Evolutionary conservation across 2,113 vertebrate species (phyloP).

Genomic region (Prolemur simus): DNA sequence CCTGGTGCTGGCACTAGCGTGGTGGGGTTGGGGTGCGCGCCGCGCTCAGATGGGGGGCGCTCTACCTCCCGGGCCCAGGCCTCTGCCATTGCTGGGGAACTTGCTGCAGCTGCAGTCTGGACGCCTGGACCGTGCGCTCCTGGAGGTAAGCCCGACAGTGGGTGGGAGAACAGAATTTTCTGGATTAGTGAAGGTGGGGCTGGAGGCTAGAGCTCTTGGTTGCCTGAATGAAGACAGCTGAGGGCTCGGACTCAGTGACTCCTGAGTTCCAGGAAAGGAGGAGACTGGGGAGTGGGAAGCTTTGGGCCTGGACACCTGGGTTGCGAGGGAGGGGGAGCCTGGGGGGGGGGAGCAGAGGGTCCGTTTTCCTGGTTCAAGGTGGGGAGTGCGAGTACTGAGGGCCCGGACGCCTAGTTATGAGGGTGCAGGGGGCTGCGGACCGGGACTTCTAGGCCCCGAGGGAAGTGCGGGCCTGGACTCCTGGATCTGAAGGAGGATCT

Average conservation of each 20-base stretch:
- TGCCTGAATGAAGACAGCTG: not conserved
- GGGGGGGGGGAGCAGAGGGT: no score
- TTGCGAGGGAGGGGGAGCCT: not conserved
- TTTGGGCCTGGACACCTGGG: not conserved
- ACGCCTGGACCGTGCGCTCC: not conserved
- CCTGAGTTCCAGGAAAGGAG: not conserved
- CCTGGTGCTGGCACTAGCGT: not conserved
- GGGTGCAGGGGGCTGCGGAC: not conserved
- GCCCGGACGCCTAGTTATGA: not conserved
- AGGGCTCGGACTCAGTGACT: not conserved
- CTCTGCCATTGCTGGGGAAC: not conserved
- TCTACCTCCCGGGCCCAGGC: not conserved
- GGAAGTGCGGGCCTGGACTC: not conserved
- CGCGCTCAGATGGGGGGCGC: fast-evolving
- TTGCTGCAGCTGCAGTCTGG: not conserved
- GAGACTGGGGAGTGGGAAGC: not conserved
- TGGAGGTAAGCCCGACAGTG: not conserved
- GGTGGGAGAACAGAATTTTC: not conserved
- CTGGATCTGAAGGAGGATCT: not conserved
- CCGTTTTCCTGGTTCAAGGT: not conserved
- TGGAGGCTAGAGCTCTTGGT: not conserved
- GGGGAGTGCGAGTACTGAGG: not conserved
- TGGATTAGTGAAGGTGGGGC: not conserved
- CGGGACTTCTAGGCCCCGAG: not conserved
- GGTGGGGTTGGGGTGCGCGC: fast-evolving